Percentiles rank a stretch among this genome's conserved stretches.
Conservation (phyloP, 2,888 invertebrate species). For the Germaria angustata region DNA sequence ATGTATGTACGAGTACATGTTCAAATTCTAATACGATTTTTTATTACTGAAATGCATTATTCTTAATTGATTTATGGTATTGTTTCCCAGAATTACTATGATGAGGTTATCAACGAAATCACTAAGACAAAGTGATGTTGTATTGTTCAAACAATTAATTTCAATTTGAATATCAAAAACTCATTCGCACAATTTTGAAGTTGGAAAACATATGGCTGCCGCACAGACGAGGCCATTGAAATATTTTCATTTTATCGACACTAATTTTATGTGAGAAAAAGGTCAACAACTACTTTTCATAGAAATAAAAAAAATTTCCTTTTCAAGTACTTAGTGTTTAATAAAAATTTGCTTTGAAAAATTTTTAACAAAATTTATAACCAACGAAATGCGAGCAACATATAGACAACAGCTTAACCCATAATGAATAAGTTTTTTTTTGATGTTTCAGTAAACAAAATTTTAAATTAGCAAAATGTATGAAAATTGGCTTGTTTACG, state of each 20-base stretch:
- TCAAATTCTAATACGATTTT: not conserved
- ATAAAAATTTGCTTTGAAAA: not conserved
- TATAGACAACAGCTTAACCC: too few species aligned
- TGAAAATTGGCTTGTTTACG: too few species aligned
- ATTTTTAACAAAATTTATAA: too few species aligned
- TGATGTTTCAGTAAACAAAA: too few species aligned
- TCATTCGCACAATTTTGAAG: not conserved
- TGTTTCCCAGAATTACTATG: constrained; percentile 9
- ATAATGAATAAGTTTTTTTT: too few species aligned
- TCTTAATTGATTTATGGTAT: not conserved
- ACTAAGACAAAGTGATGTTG: not conserved
- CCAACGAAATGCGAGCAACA: too few species aligned
- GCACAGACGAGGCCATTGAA: not conserved
- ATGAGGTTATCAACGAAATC: constrained; percentile 11
- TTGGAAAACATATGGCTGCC: constrained; percentile 20
- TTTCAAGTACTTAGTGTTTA: not conserved
- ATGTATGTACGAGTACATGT: too few species aligned
- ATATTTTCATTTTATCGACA: not conserved
- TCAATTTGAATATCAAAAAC: not conserved
- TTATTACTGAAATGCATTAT: constrained; percentile 26
- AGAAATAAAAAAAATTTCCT: not conserved
- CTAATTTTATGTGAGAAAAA: constrained; percentile 1
- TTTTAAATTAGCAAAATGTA: too few species aligned
- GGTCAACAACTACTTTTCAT: not conserved
- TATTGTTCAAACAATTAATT: constrained; percentile 4